Evolutionary conservation across 2,113 vertebrate genomes (phyloP).

Genomic region (Marcusenius ussheri): DNA sequence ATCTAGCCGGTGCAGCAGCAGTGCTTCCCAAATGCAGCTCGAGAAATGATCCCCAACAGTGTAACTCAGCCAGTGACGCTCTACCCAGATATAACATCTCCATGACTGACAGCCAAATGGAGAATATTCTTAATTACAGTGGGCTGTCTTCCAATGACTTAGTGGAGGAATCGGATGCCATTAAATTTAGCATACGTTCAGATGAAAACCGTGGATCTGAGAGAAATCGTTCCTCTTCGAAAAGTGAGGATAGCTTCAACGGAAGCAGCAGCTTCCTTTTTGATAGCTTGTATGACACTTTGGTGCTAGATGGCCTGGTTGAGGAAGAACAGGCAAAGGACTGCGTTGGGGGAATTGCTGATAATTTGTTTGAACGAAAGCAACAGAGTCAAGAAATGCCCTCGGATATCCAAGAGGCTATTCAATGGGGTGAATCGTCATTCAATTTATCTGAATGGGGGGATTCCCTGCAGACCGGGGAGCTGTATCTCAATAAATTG

Average conservation of each 20-base stretch:
- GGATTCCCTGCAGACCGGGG: constrained; percentile 64
- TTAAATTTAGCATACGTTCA: constrained; percentile 18
- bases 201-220: constrained; percentile 10
- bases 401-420: constrained; percentile 53
- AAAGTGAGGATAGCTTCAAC: constrained; percentile 65
- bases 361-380: constrained; percentile 26
- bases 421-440: constrained; percentile 67
- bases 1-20: not conserved
- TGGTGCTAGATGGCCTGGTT: constrained; percentile 22
- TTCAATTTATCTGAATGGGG: constrained; percentile 72
- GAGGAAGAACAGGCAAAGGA: constrained; percentile 37
- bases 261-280: constrained; percentile 83
- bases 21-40: not conserved
- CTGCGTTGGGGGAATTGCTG: not conserved
- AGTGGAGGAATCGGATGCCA: constrained; percentile 15
- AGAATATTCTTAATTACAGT: constrained; percentile 74
- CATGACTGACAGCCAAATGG: constrained; percentile 82
- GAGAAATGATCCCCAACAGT: not conserved
- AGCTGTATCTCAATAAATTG: constrained; percentile 58
- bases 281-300: constrained; percentile 43
- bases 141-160: constrained; percentile 57
- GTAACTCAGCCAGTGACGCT: not conserved
- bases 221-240: not conserved
- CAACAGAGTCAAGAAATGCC: not conserved
- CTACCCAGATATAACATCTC: constrained; percentile 63